These are phyloP conservation scores for Noctua janthina DNA, from an alignment of 2,888 invertebrate species.

Conservation along the genomic window DNA sequence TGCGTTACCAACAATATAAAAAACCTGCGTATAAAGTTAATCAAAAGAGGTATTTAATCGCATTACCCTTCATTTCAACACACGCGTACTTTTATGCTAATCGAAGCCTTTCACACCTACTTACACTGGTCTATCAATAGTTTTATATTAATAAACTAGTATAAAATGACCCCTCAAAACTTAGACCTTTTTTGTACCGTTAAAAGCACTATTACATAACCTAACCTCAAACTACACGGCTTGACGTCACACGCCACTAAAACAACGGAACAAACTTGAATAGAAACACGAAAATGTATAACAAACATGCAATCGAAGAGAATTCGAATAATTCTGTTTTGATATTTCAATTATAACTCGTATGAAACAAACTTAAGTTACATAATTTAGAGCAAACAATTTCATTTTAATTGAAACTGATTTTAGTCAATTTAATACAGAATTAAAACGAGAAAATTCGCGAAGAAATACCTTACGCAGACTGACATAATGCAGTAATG, in stretches of 20 bases:
- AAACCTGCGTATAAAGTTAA: conserved; percentile 25
- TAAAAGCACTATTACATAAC: conserved; percentile 85
- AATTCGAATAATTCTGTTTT: conserved; percentile 46
- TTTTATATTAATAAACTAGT: conserved; percentile 30
- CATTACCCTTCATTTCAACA: conserved; percentile 12
- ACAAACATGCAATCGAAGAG: conserved; percentile 59
- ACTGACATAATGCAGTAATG: conserved; percentile 85
- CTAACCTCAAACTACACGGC: conserved; percentile 79
- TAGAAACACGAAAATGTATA: conserved; percentile 62
- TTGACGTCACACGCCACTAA: conserved; percentile 75
- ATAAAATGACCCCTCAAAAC: conserved; percentile 58
- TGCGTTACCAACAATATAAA: neutral
- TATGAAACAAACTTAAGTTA: conserved; percentile 43
- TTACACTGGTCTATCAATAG: conserved; percentile 39
- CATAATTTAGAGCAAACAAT: conserved; percentile 35
- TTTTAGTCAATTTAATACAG: conserved; percentile 31
- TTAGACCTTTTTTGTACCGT: conserved; percentile 64
- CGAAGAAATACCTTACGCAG: conserved; percentile 65
- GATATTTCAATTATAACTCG: conserved; percentile 33
- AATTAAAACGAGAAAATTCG: conserved; percentile 46
- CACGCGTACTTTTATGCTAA: conserved; percentile 38
- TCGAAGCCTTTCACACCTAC: conserved; percentile 27
- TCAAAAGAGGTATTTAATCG: conserved; percentile 25
- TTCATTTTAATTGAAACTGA: conserved; percentile 26
- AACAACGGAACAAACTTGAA: conserved; percentile 55